phyloP scores from a whole-genome alignment of 2,888 invertebrate genomes.

The Acrobasis suavella region DNA sequence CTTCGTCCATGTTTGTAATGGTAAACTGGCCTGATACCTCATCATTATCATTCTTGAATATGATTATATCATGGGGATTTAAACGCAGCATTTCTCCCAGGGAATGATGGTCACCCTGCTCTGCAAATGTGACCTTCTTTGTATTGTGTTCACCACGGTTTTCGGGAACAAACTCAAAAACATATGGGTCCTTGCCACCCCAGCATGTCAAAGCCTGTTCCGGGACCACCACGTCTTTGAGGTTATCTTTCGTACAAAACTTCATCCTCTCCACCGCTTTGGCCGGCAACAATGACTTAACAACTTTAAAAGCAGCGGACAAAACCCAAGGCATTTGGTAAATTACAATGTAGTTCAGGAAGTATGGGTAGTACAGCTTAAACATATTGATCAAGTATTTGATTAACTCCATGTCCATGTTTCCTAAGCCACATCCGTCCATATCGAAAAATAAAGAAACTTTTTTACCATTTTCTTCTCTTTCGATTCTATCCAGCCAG shows the following conservation, averaged over 20 bases:
- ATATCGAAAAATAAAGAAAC: slow-evolving; percentile 95
- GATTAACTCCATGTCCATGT: slow-evolving; percentile 96
- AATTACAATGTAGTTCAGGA: slow-evolving; percentile 93
- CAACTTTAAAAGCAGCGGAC: slow-evolving; percentile 94
- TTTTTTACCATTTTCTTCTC: slow-evolving; percentile 88
- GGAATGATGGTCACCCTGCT: slow-evolving; percentile 64
- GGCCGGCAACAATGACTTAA: slow-evolving; percentile 92
- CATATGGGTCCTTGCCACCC: slow-evolving; percentile 91
- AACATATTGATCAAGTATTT: slow-evolving; percentile 93
- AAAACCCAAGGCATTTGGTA: slow-evolving; percentile 97
- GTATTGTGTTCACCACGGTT: slow-evolving; percentile 63
- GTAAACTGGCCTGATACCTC: slow-evolving; percentile 86
- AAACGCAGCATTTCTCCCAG: slow-evolving; percentile 83
- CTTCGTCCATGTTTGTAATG: slow-evolving; percentile 86
- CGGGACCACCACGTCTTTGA: slow-evolving; percentile 88
- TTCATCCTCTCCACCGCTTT: slow-evolving; percentile 95
- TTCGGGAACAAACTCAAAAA: slow-evolving; percentile 88
- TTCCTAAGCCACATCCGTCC: slow-evolving; percentile 91
- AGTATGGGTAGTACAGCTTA: slow-evolving; percentile 93
- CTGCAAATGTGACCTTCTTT: slow-evolving; percentile 74
- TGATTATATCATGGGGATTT: slow-evolving; percentile 86
- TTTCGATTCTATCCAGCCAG: slow-evolving; percentile 91
- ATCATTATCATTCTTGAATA: slow-evolving; percentile 85
- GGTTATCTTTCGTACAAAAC: slow-evolving; percentile 88
- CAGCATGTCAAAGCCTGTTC: slow-evolving; percentile 89